Conservation (phyloP, 2,888 invertebrate species). For the Eilema depressum region DNA sequence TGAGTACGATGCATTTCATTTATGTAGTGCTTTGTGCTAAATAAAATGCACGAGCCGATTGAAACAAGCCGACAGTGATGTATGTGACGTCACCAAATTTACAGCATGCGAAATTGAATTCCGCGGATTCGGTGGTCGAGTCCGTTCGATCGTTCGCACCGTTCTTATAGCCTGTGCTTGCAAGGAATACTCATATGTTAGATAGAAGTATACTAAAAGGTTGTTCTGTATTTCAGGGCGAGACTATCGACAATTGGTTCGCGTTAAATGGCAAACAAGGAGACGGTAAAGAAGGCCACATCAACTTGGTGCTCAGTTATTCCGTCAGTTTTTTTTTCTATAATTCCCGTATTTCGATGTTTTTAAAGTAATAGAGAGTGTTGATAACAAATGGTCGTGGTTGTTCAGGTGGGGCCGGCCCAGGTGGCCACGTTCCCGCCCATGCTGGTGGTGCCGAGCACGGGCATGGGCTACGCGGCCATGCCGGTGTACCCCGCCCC, state of each 20-base stretch:
- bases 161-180: too few species aligned
- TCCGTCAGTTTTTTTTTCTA: constrained; percentile 81
- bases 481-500: constrained; percentile 82
- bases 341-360: background rate
- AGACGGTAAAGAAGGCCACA: constrained; percentile 96
- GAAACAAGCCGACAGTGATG: too few species aligned
- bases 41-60: too few species aligned
- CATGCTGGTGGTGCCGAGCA: constrained; percentile 90
- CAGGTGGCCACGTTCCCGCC: constrained; percentile 87
- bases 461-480: constrained; percentile 84
- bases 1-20: too few species aligned
- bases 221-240: constrained; percentile 84
- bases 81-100: too few species aligned
- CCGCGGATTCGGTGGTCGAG: too few species aligned
- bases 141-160: too few species aligned
- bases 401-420: constrained; percentile 74
- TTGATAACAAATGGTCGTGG: background rate
- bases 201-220: too few species aligned
- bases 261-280: constrained; percentile 97
- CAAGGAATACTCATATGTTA: too few species aligned
- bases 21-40: too few species aligned
- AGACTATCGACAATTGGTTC: constrained; percentile 98
- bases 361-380: background rate
- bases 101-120: too few species aligned
- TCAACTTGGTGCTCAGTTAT: constrained; percentile 96